Conservation (phyloP, 1,140 invertebrate genomes). For the Aphaenogaster floridana region DNA sequence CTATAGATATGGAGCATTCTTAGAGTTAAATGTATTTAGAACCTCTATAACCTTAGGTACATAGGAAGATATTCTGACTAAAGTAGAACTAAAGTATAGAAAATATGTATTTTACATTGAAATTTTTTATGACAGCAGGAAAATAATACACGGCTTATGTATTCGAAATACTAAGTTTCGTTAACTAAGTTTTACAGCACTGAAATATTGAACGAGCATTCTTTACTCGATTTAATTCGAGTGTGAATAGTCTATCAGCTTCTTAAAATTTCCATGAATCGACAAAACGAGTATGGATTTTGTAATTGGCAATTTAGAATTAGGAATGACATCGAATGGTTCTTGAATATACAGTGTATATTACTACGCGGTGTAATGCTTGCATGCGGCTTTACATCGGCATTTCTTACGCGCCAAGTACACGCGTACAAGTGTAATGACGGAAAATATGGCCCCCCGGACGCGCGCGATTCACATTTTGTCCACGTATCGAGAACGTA, state of each 20-base stretch:
- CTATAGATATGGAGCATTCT: slow-evolving; percentile 30
- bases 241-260: not conserved
- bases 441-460: not conserved
- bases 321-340: not conserved
- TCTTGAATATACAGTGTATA: not conserved
- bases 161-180: not conserved
- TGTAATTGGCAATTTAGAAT: not conserved
- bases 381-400: not conserved
- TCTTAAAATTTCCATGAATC: slow-evolving; percentile 1
- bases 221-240: not conserved
- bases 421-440: slow-evolving; percentile 13
- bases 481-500: slow-evolving; percentile 15
- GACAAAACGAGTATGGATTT: not conserved
- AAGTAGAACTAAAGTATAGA: not conserved
- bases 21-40: not conserved
- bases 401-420: slow-evolving; percentile 8
- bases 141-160: not conserved
- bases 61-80: not conserved
- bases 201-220: not conserved
- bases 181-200: not conserved
- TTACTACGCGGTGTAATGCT: not conserved
- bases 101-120: not conserved
- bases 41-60: slow-evolving; percentile 2
- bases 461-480: slow-evolving; percentile 16
- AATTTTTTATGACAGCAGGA: not conserved